Evolutionary conservation across 2,888 invertebrate species (phyloP), one percentile per base, ranked within the genome.

Genomic region (Empis stercorea): DNA sequence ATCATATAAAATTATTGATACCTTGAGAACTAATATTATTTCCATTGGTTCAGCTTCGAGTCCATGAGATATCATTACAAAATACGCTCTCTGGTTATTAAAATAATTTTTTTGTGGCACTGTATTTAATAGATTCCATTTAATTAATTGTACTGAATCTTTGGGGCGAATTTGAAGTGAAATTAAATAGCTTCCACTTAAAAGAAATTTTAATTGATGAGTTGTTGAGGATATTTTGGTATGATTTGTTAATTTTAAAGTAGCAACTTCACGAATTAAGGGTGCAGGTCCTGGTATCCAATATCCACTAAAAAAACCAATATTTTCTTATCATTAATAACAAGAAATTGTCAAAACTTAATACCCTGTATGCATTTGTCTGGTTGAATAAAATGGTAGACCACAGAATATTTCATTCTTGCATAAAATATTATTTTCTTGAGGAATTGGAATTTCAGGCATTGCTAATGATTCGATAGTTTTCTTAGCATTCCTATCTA

Each of bases 391-490:
- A 23, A 60, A 50, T 9, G 63, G 63, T 14, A 62, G 45, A 10
- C 61, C 63, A 51, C 62, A 63, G 46, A 61, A 61, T 7, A 60
- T 51, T 54, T 62, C 60, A 46, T 56, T 57, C 38, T 57, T 56
- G 46, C 63, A 63, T 41, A 62, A 52, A 48, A 59, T 57, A 49
- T 60, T 61, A 9, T 51, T 48, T 13, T 57, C 54, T 44, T 61
- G 59, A 27, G 56, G 56, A 14, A 62, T 56, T 5, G 61, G 62
- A 15, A 57, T 52, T 16, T 61, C 61, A 1, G 63, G 63, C 52
- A 61, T 59, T 15, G 58, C 52, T 23, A 64, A 47, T 47, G 62
- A 61, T 48, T 64, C 62, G 36, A 64, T 58, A 1, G 63, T 63
- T 54, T 60, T 63, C 4, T 50, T 51, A 6, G 59, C 52, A 51